Evolutionary conservation across 1,140 invertebrate genomes (phyloP), one percentile per base, ranked within the genome.

Genomic region (Zaprionus ornatus): DNA sequence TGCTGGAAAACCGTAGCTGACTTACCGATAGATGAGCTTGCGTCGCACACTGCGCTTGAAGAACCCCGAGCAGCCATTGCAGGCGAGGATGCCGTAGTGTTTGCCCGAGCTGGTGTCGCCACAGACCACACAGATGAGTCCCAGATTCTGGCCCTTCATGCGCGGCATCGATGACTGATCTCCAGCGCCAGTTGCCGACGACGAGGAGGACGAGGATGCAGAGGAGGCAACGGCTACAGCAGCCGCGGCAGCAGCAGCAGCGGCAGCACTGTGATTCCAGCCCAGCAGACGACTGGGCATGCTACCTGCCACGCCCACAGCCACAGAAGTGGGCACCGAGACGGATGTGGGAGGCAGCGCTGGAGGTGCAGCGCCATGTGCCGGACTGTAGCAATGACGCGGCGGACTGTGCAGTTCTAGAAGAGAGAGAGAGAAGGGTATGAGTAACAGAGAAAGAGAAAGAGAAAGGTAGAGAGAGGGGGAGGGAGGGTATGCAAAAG

Each of bases 21-120:
- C 93, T 91, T 78, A 99, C 98, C 98, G 97, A 94, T 99, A 99
- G 76, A 99, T 99, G 48, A 99, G 95, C 94, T 99, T 99, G 77
- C 99, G 95, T 37, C 99, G 94, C 27, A 99, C 99, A 77, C 98
- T 99, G 74, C 99, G 93, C 91, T 99, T 99, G 94, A 99, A 99
- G 94, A 99, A 99, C 3, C 99, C 99, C 55, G 97, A 98, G 94
- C 99, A 99, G 0, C 99, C 99, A 88, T 99, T 99, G 93, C 99
- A 99, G 1, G 98, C 99, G n/a, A 99, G 94, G 75, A 99, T 99
- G 0, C 99, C 99, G 92, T 99, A 99, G 93, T 99, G 98, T 92
- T 99, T 99, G 0, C 99, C 99, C 5, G 97, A 98, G 63, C 97
- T 98, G 1, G 98, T 99, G 91, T 99, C 98, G 0, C 98, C 98